phyloP scores from a whole-genome alignment of 2,113 vertebrate species.

The Rhinoderma darwinii region DNA sequence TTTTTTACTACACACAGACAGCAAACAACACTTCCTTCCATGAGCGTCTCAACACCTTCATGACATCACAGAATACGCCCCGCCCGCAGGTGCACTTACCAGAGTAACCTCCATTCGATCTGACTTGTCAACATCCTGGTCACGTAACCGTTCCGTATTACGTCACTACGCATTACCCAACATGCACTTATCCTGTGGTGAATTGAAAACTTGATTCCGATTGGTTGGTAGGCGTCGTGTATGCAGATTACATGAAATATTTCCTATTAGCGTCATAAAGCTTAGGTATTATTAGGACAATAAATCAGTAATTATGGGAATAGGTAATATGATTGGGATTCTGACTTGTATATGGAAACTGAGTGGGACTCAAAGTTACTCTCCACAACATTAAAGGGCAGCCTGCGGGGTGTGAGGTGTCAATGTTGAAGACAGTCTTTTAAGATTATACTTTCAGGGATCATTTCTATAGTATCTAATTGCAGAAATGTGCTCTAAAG shows the following conservation, averaged over 20 bases:
- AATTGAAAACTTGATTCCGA: not conserved
- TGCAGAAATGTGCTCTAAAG: too few relatives aligned
- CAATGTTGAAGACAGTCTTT: accelerated
- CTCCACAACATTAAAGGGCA: not conserved
- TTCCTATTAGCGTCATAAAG: not conserved
- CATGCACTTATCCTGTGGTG: not conserved
- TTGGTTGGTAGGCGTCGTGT: not conserved
- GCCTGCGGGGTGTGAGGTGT: not conserved
- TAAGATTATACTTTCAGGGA: conserved; percentile 66
- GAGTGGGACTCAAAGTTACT: not conserved
- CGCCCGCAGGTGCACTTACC: too few relatives aligned
- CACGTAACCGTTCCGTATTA: too few relatives aligned
- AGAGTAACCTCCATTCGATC: too few relatives aligned
- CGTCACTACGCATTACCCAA: not conserved
- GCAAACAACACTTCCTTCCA: too few relatives aligned
- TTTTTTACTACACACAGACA: too few relatives aligned
- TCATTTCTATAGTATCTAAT: conserved; percentile 63
- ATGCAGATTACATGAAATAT: not conserved
- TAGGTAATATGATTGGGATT: not conserved
- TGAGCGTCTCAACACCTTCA: too few relatives aligned
- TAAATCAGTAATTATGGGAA: not conserved
- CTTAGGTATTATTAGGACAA: not conserved
- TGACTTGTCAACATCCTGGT: too few relatives aligned
- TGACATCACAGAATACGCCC: too few relatives aligned
- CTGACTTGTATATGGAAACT: not conserved